These are phyloP conservation scores for Hyposoter didymator DNA, from an alignment of 2,888 invertebrate genomes.

Conservation along the genomic window DNA sequence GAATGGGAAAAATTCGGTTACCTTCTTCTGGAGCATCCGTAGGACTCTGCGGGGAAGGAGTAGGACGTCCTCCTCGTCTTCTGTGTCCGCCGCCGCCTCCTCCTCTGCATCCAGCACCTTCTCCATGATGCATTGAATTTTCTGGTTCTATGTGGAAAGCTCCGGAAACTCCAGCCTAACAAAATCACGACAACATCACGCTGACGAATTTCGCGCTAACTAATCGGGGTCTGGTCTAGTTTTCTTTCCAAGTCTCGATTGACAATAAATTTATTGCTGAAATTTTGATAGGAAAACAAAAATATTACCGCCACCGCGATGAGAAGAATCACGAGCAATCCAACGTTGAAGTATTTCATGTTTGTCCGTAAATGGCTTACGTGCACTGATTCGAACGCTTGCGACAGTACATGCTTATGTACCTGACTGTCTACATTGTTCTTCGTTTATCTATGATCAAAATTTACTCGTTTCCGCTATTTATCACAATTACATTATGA, in stretches of 20 bases:
- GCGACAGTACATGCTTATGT: conserved; percentile 48
- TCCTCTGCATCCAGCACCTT: conserved; percentile 38
- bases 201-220: neutral
- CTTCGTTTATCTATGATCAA: conserved; percentile 53
- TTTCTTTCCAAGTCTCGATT: neutral
- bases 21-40: conserved; percentile 13
- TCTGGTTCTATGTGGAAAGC: conserved; percentile 24
- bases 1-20: neutral
- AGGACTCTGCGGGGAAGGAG: conserved; percentile 26
- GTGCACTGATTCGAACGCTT: conserved; percentile 15
- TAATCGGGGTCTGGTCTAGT: neutral
- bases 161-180: conserved; percentile 42
- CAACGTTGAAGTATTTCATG: conserved; percentile 60
- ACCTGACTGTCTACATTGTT: conserved; percentile 45
- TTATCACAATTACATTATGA: conserved; percentile 16
- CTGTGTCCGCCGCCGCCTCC: conserved; percentile 30
- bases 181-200: neutral
- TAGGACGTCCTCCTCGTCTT: conserved; percentile 44
- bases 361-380: neutral
- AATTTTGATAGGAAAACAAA: neutral
- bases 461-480: conserved; percentile 43
- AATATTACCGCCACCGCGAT: conserved; percentile 57
- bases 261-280: neutral
- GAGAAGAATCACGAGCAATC: conserved; percentile 49
- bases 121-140: conserved; percentile 20